phyloP scores from a whole-genome alignment of 2,888 invertebrate genomes.

The Drosophila prolongata region DNA sequence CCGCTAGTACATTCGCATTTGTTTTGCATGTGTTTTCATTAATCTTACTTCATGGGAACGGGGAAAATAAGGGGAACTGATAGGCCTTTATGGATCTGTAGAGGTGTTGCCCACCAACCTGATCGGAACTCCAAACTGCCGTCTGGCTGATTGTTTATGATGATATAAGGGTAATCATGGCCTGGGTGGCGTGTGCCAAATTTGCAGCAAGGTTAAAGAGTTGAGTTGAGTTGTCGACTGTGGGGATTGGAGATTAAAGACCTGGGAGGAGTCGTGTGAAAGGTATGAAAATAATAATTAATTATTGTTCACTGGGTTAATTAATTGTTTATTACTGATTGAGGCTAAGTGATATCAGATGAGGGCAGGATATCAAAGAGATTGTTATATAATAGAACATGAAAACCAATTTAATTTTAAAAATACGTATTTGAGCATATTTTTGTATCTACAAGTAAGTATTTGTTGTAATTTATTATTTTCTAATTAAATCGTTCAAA shows the following conservation, averaged over 20 bases:
- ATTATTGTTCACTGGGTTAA: conserved; percentile 16
- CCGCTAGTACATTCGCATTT: conserved; percentile 71
- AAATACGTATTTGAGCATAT: too few relatives aligned
- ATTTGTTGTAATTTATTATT: too few relatives aligned
- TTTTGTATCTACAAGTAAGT: too few relatives aligned
- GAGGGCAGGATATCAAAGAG: neutral
- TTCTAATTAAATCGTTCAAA: too few relatives aligned
- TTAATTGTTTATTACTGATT: conserved; percentile 5
- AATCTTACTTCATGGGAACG: conserved; percentile 57
- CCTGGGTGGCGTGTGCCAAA: conserved; percentile 52
- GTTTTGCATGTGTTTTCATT: conserved; percentile 77
- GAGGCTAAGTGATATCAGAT: conserved; percentile 6
- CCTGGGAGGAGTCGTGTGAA: conserved; percentile 38
- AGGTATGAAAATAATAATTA: conserved; percentile 32
- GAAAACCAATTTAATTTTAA: too few relatives aligned
- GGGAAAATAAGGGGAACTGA: conserved; percentile 9
- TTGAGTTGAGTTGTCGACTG: conserved; percentile 21
- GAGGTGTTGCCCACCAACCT: conserved; percentile 23
- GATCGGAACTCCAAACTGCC: conserved; percentile 10
- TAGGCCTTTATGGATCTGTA: conserved; percentile 49
- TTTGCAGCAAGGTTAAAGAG: conserved; percentile 46
- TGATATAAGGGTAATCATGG: conserved; percentile 50
- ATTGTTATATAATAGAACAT: too few relatives aligned
- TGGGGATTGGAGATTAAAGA: conserved; percentile 40
- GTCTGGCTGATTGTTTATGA: conserved; percentile 47